Evolutionary conservation across 2,113 vertebrate species (phyloP), one percentile per base, ranked within the genome.

Genomic region (Oreamnos americanus): DNA sequence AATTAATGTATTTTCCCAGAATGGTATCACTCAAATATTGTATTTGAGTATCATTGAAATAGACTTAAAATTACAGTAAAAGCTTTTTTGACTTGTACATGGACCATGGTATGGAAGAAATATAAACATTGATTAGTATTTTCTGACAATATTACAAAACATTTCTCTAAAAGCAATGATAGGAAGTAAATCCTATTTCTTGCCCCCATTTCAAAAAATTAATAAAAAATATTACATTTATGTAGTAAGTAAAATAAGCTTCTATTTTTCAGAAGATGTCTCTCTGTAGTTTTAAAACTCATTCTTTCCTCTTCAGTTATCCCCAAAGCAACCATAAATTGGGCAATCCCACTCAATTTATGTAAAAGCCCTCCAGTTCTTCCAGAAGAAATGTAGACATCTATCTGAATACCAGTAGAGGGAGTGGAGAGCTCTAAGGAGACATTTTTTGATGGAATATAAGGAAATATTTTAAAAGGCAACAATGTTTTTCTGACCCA

Each of bases 401-500:
- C 53, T 62, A 93, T 51, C 91, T 93, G 49, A 82, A 82, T 49
- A 85, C 47, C 47, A 85, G 47, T 43, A 93, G 84, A 90, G 47
- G 62, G 30, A 87, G 33, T 90, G 64, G 67, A 76, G 67, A 76
- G 8, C 15, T 49, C 71, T 76, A 43, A 43, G 23, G 23, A 76
- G 71, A 43, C 21, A 71, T 36, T 71, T 71, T 71, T 71, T 71
- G 71, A 74, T 43, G 36, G 71, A 74, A 25, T 74, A 74, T 25
- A 43, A 76, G 39, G 47, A 67, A 94, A 87, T 12, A 51, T 71
- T 90, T 88, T 49, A 47, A 81, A 90, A 82, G 14, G 23, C 36
- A 94, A 21, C 33, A 7, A 25, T 90, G 87, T 90, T 94, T 90
- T 97, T 97, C 83, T 96, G 51, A 96, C 6, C 17, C 12, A 94